Percentiles rank a stretch among this genome's conserved stretches.
These are phyloP conservation scores for Elymnias hypermnestra DNA, from an alignment of 1,140 invertebrate genomes.

Conservation along the genomic window DNA sequence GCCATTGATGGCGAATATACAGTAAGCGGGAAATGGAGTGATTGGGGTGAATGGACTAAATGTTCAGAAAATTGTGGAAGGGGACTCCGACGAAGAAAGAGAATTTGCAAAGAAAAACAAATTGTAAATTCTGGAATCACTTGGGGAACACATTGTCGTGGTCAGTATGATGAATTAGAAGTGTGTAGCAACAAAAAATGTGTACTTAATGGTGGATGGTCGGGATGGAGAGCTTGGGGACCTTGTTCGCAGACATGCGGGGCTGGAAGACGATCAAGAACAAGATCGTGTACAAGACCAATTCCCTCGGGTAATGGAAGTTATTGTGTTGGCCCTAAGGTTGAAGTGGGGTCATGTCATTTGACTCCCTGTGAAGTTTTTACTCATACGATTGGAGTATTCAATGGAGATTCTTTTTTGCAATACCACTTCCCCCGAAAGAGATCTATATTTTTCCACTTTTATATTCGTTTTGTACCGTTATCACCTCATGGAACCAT, in stretches of 20 bases:
- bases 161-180: slow-evolving; percentile 54
- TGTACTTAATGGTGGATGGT: slow-evolving; percentile 55
- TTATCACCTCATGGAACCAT: slow-evolving; percentile 54
- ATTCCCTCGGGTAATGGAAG: slow-evolving; percentile 41
- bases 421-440: slow-evolving; percentile 49
- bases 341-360: slow-evolving; percentile 54
- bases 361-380: slow-evolving; percentile 48
- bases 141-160: slow-evolving; percentile 60
- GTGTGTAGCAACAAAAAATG: slow-evolving; percentile 43
- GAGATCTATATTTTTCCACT: slow-evolving; percentile 52
- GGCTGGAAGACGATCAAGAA: slow-evolving; percentile 44
- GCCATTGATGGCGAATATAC: slow-evolving; percentile 33
- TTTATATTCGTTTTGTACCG: slow-evolving; percentile 55
- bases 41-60: slow-evolving; percentile 48
- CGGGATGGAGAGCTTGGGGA: slow-evolving; percentile 59
- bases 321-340: slow-evolving; percentile 41
- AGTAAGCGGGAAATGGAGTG: slow-evolving; percentile 40
- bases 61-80: slow-evolving; percentile 59
- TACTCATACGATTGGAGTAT: slow-evolving; percentile 40
- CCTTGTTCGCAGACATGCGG: slow-evolving; percentile 59
- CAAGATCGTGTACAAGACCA: slow-evolving; percentile 55
- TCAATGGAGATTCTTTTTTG: slow-evolving; percentile 55
- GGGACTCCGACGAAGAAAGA: slow-evolving; percentile 43
- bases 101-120: slow-evolving; percentile 45
- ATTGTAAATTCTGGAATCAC: slow-evolving; percentile 19